A percentile compares a stretch with the other conserved stretches of the same genome.
Conservation (phyloP, 2,888 invertebrate species). For the Sphaerophoria taeniata region DNA sequence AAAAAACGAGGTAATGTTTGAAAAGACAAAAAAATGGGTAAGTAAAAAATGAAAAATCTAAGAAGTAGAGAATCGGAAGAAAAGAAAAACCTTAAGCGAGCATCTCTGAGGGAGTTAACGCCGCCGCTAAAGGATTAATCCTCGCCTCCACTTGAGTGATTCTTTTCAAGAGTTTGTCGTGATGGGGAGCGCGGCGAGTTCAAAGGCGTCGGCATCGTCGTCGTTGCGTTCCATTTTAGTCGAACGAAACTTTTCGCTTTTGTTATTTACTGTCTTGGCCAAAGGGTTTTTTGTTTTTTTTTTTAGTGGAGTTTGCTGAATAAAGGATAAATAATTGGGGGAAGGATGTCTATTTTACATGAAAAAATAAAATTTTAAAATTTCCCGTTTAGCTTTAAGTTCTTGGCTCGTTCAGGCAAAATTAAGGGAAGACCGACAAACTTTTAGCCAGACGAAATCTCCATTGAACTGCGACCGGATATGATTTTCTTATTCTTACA, state of each 20-base stretch:
- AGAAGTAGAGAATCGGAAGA: constrained; percentile 1
- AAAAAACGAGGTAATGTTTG: constrained; percentile 18
- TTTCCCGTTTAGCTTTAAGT: constrained; percentile 46
- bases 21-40: background rate
- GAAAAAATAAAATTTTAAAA: constrained; percentile 28
- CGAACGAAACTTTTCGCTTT: constrained; percentile 61
- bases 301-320: background rate
- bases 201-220: background rate
- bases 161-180: constrained; percentile 38
- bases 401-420: constrained; percentile 42
- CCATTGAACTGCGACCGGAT: constrained; percentile 57
- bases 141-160: constrained; percentile 68
- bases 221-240: constrained; percentile 14
- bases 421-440: constrained; percentile 48
- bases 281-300: constrained; percentile 42
- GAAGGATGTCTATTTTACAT: constrained; percentile 39
- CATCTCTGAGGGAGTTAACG: constrained; percentile 67
- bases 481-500: constrained; percentile 53
- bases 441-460: constrained; percentile 34
- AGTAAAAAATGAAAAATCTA: constrained; percentile 10
- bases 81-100: constrained; percentile 52
- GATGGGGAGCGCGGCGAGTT: too few relatives aligned
- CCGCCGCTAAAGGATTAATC: constrained; percentile 71
- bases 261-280: constrained; percentile 58
- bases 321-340: background rate